phyloP scores from a whole-genome alignment of 2,888 invertebrate genomes.

The Hydriomena furcata region DNA sequence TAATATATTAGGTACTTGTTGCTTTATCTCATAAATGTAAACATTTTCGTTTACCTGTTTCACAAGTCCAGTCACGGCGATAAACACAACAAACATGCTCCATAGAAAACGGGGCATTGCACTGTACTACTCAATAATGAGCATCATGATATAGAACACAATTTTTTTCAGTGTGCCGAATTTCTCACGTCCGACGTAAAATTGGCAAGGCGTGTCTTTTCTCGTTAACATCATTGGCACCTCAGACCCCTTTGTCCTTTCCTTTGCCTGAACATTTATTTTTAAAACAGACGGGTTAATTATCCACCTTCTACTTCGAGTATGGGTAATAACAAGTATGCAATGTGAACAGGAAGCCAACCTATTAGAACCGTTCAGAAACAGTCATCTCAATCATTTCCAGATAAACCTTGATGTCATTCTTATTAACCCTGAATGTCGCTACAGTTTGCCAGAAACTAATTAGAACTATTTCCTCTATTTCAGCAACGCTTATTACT shows the following conservation, averaged over 20 bases:
- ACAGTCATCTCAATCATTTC: constrained; percentile 3
- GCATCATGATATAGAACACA: constrained; percentile 14
- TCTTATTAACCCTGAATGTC: constrained; percentile 9
- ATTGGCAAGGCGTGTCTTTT: constrained; percentile 33
- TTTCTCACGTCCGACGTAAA: constrained; percentile 29
- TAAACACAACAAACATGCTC: constrained; percentile 33
- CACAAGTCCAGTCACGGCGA: constrained; percentile 32
- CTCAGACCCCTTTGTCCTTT: constrained; percentile 22
- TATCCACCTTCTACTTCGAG: too few relatives aligned
- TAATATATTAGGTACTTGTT: not conserved
- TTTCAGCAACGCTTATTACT: constrained; percentile 81
- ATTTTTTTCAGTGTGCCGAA: constrained; percentile 12
- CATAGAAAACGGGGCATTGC: constrained; percentile 36
- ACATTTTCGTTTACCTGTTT: constrained; percentile 35
- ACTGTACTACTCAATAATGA: constrained; percentile 40
- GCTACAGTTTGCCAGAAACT: constrained; percentile 17
- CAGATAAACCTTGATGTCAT: constrained; percentile 10
- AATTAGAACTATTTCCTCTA: constrained; percentile 36
- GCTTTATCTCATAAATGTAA: constrained; percentile 38
- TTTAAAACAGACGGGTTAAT: constrained; percentile 9
- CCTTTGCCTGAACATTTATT: constrained; percentile 18
- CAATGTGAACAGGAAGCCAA: not conserved
- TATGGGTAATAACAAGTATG: not conserved
- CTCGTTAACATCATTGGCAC: constrained; percentile 37
- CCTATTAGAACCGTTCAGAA: not conserved